Percentiles rank a stretch among this genome's conserved stretches.
Evolutionary conservation across 2,113 vertebrate species (phyloP).

Genomic region (Rhinogobius similis): DNA sequence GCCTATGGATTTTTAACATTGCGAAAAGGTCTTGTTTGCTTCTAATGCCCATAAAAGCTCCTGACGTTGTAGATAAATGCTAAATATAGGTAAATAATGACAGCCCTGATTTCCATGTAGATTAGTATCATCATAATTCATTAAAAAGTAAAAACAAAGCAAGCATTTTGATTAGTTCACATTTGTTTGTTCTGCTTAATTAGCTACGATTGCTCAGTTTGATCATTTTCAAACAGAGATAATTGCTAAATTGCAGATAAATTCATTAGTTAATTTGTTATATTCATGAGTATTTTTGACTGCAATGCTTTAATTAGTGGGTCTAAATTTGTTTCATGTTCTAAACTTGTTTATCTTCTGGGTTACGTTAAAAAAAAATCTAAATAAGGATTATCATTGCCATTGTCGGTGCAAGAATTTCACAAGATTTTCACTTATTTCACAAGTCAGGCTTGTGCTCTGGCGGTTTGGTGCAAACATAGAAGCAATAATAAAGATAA

Average conservation of each 20-base stretch:
- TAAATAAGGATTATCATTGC: background rate
- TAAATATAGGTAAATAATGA: background rate
- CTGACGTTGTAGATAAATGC: background rate
- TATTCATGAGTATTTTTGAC: background rate
- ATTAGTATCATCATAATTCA: background rate
- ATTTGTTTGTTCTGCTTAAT: background rate
- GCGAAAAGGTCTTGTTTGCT: too few relatives aligned
- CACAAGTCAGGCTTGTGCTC: too few relatives aligned
- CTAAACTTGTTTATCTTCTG: background rate
- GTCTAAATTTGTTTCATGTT: background rate
- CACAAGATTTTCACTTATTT: background rate
- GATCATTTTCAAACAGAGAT: background rate
- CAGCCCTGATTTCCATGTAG: background rate
- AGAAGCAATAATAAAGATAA: too few relatives aligned
- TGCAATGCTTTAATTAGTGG: background rate
- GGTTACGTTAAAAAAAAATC: too few relatives aligned
- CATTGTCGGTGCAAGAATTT: background rate
- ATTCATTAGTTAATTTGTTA: background rate
- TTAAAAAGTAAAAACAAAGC: background rate
- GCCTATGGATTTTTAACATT: background rate
- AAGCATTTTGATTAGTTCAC: background rate
- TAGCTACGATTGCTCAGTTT: background rate
- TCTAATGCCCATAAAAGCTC: too few relatives aligned
- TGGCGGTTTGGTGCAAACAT: too few relatives aligned
- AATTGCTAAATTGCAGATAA: background rate